These are phyloP conservation scores for Cathartes aura DNA, from an alignment of 2,113 vertebrate species.

Conservation along the genomic window DNA sequence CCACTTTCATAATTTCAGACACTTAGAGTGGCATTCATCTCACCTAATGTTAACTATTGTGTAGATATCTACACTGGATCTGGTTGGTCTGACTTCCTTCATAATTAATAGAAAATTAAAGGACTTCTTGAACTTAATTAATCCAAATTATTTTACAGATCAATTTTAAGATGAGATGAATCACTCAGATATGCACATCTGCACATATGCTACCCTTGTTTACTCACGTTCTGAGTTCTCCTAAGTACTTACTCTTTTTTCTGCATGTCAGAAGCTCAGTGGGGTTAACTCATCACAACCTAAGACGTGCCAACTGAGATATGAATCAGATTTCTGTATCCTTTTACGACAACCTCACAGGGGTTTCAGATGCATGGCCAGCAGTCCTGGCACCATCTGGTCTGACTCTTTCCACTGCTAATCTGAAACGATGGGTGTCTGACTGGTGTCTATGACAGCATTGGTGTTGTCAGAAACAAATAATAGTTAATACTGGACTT, in stretches of 20 bases:
- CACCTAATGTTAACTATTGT: background rate
- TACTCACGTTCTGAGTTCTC: background rate
- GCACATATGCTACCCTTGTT: background rate
- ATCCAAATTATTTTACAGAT: background rate
- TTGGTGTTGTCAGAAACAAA: background rate
- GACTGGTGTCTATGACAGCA: background rate
- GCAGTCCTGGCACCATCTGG: background rate
- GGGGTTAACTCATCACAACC: background rate
- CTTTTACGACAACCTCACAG: background rate
- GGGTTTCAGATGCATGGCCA: background rate
- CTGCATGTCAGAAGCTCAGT: background rate
- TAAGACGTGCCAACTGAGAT: background rate
- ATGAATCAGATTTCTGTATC: background rate
- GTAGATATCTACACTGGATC: rapidly evolving
- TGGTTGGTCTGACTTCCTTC: background rate
- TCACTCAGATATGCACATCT: background rate
- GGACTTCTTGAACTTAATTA: background rate
- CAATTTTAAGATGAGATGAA: background rate
- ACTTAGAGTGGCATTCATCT: background rate
- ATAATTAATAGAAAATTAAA: background rate
- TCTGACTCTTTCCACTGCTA: background rate
- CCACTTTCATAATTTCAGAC: background rate
- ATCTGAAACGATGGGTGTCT: background rate
- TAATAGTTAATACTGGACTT: background rate
- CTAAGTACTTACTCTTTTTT: background rate